Conservation (phyloP, 2,113 vertebrate genomes). For the Taurulus bubalis region DNA sequence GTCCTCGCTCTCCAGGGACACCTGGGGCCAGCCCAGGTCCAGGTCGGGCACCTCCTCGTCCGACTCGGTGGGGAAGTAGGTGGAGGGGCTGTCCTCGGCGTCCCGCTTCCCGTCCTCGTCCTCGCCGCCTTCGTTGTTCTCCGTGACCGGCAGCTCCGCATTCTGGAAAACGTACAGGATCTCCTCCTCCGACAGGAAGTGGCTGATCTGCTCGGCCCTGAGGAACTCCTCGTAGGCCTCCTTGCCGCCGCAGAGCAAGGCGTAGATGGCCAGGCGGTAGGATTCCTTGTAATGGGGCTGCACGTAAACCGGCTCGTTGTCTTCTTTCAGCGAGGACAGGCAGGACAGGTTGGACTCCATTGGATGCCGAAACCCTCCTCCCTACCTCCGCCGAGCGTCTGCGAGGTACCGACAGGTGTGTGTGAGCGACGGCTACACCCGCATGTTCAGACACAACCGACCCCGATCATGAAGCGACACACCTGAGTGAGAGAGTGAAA, state of each 20-base stretch:
- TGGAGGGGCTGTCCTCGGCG: constrained; percentile 84
- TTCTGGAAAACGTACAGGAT: constrained; percentile 88
- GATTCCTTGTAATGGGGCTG: constrained; percentile 93
- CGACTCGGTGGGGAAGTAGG: constrained; percentile 92
- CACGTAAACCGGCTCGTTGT: constrained; percentile 83
- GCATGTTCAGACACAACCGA: neutral
- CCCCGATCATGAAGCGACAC: neutral
- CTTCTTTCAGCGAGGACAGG: constrained; percentile 88
- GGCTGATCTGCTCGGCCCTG: constrained; percentile 86
- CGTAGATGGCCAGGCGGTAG: constrained; percentile 91
- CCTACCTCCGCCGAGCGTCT: neutral
- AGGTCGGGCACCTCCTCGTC: constrained; percentile 93
- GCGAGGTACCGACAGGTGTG: neutral
- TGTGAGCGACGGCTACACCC: neutral
- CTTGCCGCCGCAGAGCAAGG: constrained; percentile 88
- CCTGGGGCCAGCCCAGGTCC: constrained; percentile 92
- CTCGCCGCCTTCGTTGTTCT: constrained; percentile 60
- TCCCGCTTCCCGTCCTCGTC: constrained; percentile 27
- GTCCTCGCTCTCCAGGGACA: constrained; percentile 79
- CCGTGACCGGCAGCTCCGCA: constrained; percentile 77
- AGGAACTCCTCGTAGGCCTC: constrained; percentile 91
- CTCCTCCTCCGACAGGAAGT: constrained; percentile 91
- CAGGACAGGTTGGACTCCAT: constrained; percentile 88
- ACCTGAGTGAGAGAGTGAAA: neutral
- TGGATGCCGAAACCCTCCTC: constrained; percentile 17